Base-by-base conservation (phyloP, 37 sponge, comb jelly and placozoan genomes). In the Theonella swinhoei region DNA sequence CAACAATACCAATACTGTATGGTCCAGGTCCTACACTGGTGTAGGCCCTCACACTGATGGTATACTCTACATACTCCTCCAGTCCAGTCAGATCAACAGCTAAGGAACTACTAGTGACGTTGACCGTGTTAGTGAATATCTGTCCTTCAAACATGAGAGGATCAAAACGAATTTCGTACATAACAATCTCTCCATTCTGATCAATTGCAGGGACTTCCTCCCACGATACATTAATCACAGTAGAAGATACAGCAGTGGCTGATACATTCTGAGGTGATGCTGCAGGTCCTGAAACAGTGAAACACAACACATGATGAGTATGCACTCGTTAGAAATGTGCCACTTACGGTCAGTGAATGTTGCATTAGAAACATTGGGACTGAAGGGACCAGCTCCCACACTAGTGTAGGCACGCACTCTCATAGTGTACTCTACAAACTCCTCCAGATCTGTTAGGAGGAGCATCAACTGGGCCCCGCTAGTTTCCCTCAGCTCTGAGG, bases 21-120 rank as follows among this genome's bases (percentile, higher is more conserved):
- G 80, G 80, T 64, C 80, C 80, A 8, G 80, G 80, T 1, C 67
- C 80, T 4, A 65, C 80, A 77, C 36, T 62, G 39, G 80, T 79
- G 68, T 38, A 63, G 11, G 80, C 80, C 65, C 80, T 35, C 3
- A 79, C 77, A 4, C 24, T 36, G 65, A 79, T 36, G 32, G 2
- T 37, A 39, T 79, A 79, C 25, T 63, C 68, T 26, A 34, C 38
- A 34, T 29, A 62, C n/a, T 79, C 80, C 39, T 79, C 40, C 3
- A 79, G 28, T 14, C 80, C 68, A 38, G 4, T 37, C 2, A 72
- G 54, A 47, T 17, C 14, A 9, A 38, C 32, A 34, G 39, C 8
- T 36, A 30, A 33, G 29, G 39, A 70, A 4, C 5, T 36, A 9
- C 4, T 35, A 9, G 71, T 70, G 39, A 30, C 32, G 22, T 70